These are phyloP conservation scores for Hylia prasina DNA, from an alignment of 2,113 vertebrate genomes.

Conservation along the genomic window DNA sequence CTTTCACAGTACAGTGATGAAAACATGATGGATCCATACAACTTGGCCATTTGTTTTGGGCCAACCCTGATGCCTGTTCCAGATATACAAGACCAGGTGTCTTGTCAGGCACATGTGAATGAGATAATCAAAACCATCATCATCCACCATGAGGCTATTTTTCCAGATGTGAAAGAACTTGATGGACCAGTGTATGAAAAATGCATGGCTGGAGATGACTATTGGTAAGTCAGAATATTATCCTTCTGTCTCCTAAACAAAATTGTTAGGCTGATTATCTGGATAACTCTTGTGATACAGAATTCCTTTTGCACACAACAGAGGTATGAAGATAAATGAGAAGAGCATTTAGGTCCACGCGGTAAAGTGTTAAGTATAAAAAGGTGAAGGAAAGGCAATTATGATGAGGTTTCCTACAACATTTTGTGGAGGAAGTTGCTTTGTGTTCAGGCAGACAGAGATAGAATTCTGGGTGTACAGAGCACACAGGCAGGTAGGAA, in stretches of 20 bases:
- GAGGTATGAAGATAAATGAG: neutral
- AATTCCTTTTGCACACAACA: neutral
- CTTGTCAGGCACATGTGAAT: slow-evolving; percentile 97
- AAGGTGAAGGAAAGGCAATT: neutral
- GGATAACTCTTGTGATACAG: neutral
- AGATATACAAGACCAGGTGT: slow-evolving; percentile 94
- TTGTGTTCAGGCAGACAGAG: neutral
- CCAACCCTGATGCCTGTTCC: slow-evolving; percentile 97
- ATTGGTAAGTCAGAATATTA: slow-evolving; percentile 82
- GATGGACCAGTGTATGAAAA: slow-evolving; percentile 97
- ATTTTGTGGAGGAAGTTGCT: neutral
- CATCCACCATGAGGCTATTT: slow-evolving; percentile 96
- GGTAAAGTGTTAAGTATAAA: neutral
- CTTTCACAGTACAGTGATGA: slow-evolving; percentile 98
- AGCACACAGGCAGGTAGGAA: neutral
- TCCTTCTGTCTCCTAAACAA: neutral
- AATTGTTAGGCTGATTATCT: neutral
- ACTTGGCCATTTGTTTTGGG: slow-evolving; percentile 97
- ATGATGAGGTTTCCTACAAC: neutral
- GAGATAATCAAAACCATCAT: slow-evolving; percentile 98
- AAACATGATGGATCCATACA: slow-evolving; percentile 99
- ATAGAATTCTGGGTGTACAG: neutral
- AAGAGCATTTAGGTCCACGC: neutral
- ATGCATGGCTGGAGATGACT: slow-evolving; percentile 97
- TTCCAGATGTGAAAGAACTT: slow-evolving; percentile 93